A percentile compares a stretch with the other conserved stretches of the same genome.
These are phyloP conservation scores for Lamellibrachia luymesi DNA, from an alignment of 1,140 invertebrate species.

Conservation along the genomic window DNA sequence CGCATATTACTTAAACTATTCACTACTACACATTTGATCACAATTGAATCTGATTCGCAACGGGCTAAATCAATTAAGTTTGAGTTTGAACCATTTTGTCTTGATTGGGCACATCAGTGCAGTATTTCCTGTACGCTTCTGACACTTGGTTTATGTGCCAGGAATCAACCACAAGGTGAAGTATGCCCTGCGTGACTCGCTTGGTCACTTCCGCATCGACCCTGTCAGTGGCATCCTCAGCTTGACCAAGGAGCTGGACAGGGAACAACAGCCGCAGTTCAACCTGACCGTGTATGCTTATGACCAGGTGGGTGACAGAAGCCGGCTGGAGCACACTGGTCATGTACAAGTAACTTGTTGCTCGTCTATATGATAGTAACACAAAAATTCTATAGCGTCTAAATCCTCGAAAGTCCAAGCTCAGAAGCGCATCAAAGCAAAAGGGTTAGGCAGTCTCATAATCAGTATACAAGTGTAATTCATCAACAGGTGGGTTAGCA, in stretches of 20 bases:
- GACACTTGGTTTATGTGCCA: conserved; percentile 29
- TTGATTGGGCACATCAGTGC: not conserved
- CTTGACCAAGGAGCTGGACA: conserved; percentile 78
- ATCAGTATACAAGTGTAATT: no score
- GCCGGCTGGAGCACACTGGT: not conserved
- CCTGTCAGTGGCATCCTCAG: conserved; percentile 82
- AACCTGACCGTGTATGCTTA: conserved; percentile 44
- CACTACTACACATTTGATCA: no score
- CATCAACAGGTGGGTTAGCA: no score
- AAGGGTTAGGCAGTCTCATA: no score
- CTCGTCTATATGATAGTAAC: no score
- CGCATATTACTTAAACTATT: no score
- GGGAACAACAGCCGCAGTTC: conserved; percentile 63
- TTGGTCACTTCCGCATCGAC: conserved; percentile 84
- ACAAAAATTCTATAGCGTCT: no score
- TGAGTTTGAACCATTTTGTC: no score
- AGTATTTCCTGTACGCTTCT: not conserved
- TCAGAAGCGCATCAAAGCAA: no score
- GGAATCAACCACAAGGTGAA: conserved; percentile 80
- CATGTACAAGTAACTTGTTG: not conserved
- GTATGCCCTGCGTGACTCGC: conserved; percentile 72
- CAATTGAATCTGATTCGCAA: no score
- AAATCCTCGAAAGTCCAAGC: no score
- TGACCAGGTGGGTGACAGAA: conserved; percentile 39
- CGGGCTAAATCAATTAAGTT: no score